A percentile compares a stretch with the other conserved stretches of the same genome.
These are phyloP conservation scores for Melopsittacus undulatus DNA, from an alignment of 2,797 vertebrate genomes.

Conservation along the genomic window DNA sequence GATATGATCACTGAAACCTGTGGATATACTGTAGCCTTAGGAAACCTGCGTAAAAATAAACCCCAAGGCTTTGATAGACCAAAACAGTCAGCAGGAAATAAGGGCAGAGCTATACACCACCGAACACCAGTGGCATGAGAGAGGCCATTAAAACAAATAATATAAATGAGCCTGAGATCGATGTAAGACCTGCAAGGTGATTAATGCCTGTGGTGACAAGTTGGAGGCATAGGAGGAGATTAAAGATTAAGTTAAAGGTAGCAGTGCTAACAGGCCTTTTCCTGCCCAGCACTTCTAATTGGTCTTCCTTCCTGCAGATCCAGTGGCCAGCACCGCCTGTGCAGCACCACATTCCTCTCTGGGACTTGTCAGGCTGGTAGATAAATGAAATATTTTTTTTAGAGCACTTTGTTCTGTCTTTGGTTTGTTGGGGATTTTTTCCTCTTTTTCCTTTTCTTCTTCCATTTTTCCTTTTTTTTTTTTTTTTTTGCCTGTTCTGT, in stretches of 20 bases:
- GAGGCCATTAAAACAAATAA: conserved; percentile 41
- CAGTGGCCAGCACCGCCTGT: neutral
- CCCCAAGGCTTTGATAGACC: neutral
- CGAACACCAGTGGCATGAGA: neutral
- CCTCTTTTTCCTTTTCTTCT: too few species aligned
- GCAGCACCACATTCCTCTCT: conserved; percentile 2
- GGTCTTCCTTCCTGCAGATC: conserved; percentile 52
- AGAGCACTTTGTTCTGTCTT: neutral
- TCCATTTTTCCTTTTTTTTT: fast-evolving
- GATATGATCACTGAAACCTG: neutral
- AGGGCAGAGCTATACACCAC: neutral
- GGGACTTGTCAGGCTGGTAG: neutral
- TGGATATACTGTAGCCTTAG: neutral
- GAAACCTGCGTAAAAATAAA: conserved; percentile 26
- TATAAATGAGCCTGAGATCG: conserved; percentile 41
- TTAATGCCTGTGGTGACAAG: conserved; percentile 69
- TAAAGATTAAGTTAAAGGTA: conserved; percentile 69
- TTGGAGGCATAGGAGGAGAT: conserved; percentile 62
- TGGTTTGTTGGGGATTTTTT: neutral
- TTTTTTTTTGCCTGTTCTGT: neutral
- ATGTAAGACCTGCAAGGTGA: conserved; percentile 47
- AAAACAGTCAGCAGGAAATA: conserved; percentile 21
- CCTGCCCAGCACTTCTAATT: conserved; percentile 51
- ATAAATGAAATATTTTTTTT: neutral
- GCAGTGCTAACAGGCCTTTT: conserved; percentile 65